A percentile compares a stretch with the other conserved stretches of the same genome.
phyloP scores from a whole-genome alignment of 2,888 invertebrate genomes.

The Trileptium ribeirensis region DNA sequence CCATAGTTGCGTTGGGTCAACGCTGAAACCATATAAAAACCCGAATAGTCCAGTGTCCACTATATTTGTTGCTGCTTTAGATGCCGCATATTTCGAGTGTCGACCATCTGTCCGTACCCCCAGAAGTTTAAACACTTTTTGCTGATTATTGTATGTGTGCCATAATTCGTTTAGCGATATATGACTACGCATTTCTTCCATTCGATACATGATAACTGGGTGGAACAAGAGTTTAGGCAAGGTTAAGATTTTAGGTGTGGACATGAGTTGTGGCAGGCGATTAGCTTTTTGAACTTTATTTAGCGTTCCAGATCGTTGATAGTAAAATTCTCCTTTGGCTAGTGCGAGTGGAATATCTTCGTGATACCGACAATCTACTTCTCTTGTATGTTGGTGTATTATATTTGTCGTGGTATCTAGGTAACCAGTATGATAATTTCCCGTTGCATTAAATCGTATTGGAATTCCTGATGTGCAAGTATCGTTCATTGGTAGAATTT shows the following conservation, averaged over 20 bases:
- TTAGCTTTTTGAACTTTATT: background rate
- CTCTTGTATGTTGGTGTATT: background rate
- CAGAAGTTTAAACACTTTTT: background rate
- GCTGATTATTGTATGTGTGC: background rate
- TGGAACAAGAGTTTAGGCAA: background rate
- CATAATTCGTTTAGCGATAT: background rate
- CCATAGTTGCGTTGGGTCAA: background rate
- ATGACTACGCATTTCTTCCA: background rate
- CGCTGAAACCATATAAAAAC: background rate
- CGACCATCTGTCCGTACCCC: background rate
- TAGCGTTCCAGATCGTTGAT: background rate
- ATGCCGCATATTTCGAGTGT: background rate
- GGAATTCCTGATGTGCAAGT: background rate
- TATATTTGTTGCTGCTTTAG: background rate
- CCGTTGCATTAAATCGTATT: background rate
- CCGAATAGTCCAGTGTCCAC: background rate
- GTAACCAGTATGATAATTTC: background rate
- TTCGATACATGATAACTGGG: background rate
- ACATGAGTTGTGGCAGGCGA: background rate
- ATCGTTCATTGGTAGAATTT: background rate
- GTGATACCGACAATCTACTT: background rate
- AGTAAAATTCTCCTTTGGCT: background rate
- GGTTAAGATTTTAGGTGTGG: background rate
- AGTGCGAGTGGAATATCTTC: background rate
- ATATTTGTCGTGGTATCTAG: slow-evolving; percentile 7